These are phyloP conservation scores for Thereva nobilitata DNA, from an alignment of 2,888 invertebrate genomes.

Conservation along the genomic window DNA sequence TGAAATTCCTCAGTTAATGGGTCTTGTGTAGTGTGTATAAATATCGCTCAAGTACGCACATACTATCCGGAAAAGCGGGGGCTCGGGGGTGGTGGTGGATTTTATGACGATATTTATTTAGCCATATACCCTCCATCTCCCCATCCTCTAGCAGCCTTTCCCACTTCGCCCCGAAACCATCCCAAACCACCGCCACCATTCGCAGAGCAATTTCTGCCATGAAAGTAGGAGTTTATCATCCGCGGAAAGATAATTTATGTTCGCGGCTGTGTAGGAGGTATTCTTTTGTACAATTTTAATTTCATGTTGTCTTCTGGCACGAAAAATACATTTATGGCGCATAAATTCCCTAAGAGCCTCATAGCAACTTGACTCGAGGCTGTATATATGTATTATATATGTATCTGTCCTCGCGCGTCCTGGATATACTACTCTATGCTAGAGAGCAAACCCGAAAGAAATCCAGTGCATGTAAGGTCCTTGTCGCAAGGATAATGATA, in stretches of 20 bases:
- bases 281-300: not conserved
- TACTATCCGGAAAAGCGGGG: not conserved
- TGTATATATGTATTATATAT: not conserved
- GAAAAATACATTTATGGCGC: constrained; percentile 19
- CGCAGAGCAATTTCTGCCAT: no score
- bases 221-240: constrained; percentile 24
- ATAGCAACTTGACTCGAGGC: constrained; percentile 4
- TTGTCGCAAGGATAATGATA: not conserved
- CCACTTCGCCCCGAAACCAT: not conserved
- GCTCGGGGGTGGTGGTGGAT: not conserved
- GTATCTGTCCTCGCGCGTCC: not conserved
- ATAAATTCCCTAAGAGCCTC: constrained; percentile 10
- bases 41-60: constrained; percentile 17
- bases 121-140: not conserved
- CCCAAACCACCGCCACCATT: no score
- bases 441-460: no score
- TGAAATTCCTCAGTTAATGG: constrained; percentile 35
- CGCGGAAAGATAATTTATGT: constrained; percentile 9
- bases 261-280: constrained; percentile 2
- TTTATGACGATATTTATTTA: not conserved
- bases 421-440: no score
- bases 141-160: not conserved
- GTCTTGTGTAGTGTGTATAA: constrained; percentile 15
- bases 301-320: constrained; percentile 21
- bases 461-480: no score